Conservation (phyloP, 2,113 vertebrate genomes). For the Penelope pileata region DNA sequence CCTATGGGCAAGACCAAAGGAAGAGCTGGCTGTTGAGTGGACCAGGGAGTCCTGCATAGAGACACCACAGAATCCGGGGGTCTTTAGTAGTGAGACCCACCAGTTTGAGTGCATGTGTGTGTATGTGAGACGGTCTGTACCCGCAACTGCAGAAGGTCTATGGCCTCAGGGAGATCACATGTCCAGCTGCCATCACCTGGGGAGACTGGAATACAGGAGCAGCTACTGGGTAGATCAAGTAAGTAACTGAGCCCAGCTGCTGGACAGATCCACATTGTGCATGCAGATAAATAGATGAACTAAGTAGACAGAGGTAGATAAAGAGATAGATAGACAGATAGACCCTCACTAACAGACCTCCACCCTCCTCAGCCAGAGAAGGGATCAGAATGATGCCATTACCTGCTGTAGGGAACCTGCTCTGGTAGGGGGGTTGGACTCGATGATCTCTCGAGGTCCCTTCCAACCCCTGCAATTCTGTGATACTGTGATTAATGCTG, state of each 20-base stretch:
- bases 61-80: fast-evolving
- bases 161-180: fast-evolving
- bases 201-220: neutral
- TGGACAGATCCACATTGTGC: neutral
- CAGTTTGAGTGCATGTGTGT: fast-evolving
- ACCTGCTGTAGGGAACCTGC: too few species aligned
- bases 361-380: neutral
- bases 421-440: too few species aligned
- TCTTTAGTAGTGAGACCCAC: neutral
- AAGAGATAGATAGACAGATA: neutral
- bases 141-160: fast-evolving
- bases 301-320: neutral
- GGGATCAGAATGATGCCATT: neutral
- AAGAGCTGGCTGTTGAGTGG: neutral
- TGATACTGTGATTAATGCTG: too few species aligned
- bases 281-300: too few species aligned
- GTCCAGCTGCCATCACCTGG: neutral
- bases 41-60: neutral
- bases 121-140: neutral
- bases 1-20: fast-evolving
- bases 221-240: neutral
- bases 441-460: too few species aligned
- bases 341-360: neutral
- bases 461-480: too few species aligned
- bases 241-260: neutral